Evolutionary conservation across 2,888 invertebrate genomes (phyloP), one percentile per base, ranked within the genome.

Genomic region (Heteropelma amictum): DNA sequence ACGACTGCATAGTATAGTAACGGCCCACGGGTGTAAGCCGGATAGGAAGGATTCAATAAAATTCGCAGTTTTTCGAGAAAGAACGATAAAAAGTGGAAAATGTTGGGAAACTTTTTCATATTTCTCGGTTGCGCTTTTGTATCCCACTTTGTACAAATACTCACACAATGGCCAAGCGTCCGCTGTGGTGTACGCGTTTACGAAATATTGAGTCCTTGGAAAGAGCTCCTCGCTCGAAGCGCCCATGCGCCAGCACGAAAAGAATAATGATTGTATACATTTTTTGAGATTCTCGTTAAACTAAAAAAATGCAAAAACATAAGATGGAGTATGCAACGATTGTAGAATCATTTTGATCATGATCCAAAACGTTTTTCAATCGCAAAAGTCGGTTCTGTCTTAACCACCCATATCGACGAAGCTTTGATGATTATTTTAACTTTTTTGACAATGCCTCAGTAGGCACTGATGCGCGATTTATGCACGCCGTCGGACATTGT

Each of bases 21-120:
- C 21, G 28, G 19, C 51, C 30, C n/a, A 1, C 3, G 38, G 1
- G 26, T 47, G 12, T n/a, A 26, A 64, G 23, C n/a, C 3, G 33
- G 42, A 19, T 56, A 49, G 56, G 54, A 58, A 49, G 42, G 33
- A 63, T 73, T 70, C 54, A 75, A 70, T 61, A 54, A 71, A 65
- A 49, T 12, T 14, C 26, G 12, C 23, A 12, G 7, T 3, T 33
- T 40, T 19, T 58, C 2, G 6, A 49, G 40, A 53, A 8, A 30
- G 28, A 30, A 8, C 2, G 14, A 30, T 14, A 35, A 33, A 19
- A 12, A 14, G 19, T 21, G 8, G 45, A 45, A 54, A 33, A 42
- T 23, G 33, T 33, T 45, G 10, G 4, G n/a, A 38, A 49, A 49
- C 35, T 63, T 47, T 63, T 38, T 38, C 23, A 51, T 40, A 40